Evolutionary conservation across 2,888 invertebrate genomes (phyloP), one percentile per base, ranked within the genome.

Genomic region (Melolontha melolontha): DNA sequence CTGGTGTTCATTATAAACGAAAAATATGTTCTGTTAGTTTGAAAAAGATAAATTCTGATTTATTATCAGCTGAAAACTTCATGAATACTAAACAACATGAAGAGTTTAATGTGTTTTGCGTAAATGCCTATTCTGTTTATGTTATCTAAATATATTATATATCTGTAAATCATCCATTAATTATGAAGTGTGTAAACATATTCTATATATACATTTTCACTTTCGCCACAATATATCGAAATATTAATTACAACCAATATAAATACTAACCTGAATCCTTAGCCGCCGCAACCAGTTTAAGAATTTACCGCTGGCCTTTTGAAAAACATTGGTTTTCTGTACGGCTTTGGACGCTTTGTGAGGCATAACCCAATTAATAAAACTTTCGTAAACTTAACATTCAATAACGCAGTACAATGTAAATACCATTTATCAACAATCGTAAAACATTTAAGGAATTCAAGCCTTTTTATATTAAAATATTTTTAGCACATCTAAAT

Each of bases 251-350:
- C 57, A 34, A 47, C 17, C n/a, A 51, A 16, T 50, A 55, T n/a
- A 47, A 42, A 16, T 52, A 77, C 80, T 77, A 66, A 81, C 82
- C 81, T 81, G 79, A 39, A 75, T 75, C 66, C 78, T 74, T 51
- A 81, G 75, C 68, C 76, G 77, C 70, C 84, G 80, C 72, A 85
- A 79, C 85, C 85, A 85, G 73, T 79, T 79, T 67, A 83, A 76
- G 68, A 85, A 79, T 78, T 85, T 85, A 71, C 82, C 82, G 69
- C 84, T 79, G 51, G 85, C 84, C 73, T 83, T 82, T 71, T 83
- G 84, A 67, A 84, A 78, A 75, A 85, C 79, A 70, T 65, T 68
- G 42, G 84, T 83, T 76, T 81, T 82, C 75, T 72, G 75, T 66
- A 77, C 75, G 40, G 75, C 70, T 47, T 75, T 71, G 12, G 78